Evolutionary conservation across 2,113 vertebrate species (phyloP).

Genomic region (Mesembrinibis cayennensis): DNA sequence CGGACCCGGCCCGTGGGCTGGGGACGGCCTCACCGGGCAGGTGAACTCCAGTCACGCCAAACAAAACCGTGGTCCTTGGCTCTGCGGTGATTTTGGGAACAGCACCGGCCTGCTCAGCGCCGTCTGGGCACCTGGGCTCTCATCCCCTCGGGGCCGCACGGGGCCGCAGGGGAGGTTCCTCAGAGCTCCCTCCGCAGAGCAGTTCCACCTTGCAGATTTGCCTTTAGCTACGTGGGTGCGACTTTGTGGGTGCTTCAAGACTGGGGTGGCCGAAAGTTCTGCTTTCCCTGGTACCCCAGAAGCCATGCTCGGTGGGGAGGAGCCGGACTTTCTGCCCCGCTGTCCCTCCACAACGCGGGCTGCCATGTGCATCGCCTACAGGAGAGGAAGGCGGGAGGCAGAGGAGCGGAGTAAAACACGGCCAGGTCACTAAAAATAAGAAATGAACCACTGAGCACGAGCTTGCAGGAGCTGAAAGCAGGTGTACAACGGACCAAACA

Average conservation of each 20-base stretch:
- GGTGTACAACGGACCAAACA: not conserved
- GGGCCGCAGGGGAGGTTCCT: not conserved
- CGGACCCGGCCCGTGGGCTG: rapidly evolving
- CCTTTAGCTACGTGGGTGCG: not conserved
- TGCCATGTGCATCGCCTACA: rapidly evolving
- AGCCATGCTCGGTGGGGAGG: rapidly evolving
- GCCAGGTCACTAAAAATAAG: not conserved
- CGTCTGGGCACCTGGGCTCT: too few species aligned
- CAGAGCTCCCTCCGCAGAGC: not conserved
- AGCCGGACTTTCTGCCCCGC: not conserved
- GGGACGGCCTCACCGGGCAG: not conserved
- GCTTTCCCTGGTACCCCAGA: not conserved
- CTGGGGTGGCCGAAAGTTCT: not conserved
- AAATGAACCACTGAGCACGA: not conserved
- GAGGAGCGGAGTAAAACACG: not conserved
- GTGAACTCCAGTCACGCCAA: not conserved
- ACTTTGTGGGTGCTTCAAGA: not conserved
- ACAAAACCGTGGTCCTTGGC: not conserved
- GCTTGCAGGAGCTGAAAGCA: not conserved
- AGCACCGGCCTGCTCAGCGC: not conserved
- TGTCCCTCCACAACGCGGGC: not conserved
- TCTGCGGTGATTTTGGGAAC: not conserved
- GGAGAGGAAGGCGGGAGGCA: not conserved
- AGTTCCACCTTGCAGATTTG: not conserved
- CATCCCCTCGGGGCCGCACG: not conserved